These are phyloP conservation scores for Lagodon rhomboides DNA, from an alignment of 2,797 vertebrate species.

Conservation along the genomic window DNA sequence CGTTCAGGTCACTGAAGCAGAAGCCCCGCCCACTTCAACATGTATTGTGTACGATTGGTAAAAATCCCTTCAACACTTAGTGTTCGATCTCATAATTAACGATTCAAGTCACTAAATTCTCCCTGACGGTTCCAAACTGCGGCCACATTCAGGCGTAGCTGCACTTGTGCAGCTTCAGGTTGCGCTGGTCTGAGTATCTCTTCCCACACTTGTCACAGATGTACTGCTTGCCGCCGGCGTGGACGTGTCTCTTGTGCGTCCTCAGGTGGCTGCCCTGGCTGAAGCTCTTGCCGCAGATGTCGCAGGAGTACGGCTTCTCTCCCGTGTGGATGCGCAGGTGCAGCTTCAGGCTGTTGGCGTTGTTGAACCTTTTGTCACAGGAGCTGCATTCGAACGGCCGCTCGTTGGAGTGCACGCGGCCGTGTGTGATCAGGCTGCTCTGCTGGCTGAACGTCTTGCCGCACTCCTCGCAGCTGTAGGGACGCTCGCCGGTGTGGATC, in stretches of 20 bases:
- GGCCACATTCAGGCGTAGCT: constrained; percentile 70
- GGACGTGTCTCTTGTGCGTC: constrained; percentile 82
- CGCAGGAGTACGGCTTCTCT: constrained; percentile 84
- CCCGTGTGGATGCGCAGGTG: constrained; percentile 84
- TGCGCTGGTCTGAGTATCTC: constrained; percentile 84
- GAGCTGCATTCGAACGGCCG: constrained; percentile 77
- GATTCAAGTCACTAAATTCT: neutral
- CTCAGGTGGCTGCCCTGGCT: constrained; percentile 81
- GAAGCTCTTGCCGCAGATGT: constrained; percentile 82
- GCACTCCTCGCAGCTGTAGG: constrained; percentile 81
- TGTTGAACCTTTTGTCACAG: constrained; percentile 86
- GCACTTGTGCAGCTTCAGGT: constrained; percentile 86
- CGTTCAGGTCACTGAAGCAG: neutral
- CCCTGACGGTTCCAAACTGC: neutral
- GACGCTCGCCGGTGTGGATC: constrained; percentile 86
- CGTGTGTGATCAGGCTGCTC: constrained; percentile 84
- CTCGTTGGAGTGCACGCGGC: constrained; percentile 81
- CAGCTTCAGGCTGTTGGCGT: constrained; percentile 85
- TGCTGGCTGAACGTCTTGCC: constrained; percentile 86
- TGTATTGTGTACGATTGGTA: too few relatives aligned
- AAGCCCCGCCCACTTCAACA: neutral
- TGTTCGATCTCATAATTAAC: too few relatives aligned
- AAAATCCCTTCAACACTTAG: neutral
- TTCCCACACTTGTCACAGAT: constrained; percentile 87
- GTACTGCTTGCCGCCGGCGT: constrained; percentile 85